These are phyloP conservation scores for Tiphia femorata DNA, from an alignment of 2,888 invertebrate genomes.

Conservation along the genomic window DNA sequence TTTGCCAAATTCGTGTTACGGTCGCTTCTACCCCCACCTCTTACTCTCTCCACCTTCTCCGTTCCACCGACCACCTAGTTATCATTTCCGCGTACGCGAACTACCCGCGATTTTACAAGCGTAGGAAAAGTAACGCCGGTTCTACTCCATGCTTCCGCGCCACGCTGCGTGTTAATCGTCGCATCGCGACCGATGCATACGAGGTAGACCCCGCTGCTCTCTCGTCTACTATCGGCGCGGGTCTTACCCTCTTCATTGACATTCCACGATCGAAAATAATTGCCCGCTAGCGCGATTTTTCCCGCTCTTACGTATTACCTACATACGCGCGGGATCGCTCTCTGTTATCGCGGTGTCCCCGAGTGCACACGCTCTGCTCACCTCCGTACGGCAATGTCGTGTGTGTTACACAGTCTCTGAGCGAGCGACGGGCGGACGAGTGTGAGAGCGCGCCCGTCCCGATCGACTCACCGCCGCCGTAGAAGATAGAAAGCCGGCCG, in stretches of 20 bases:
- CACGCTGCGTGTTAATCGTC: conserved; percentile 22
- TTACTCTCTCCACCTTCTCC: neutral
- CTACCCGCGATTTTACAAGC: neutral
- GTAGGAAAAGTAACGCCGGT: conserved; percentile 24
- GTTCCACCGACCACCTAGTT: neutral
- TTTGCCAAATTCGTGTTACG: neutral
- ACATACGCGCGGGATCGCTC: no score
- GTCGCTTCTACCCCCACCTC: neutral
- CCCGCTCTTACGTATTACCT: conserved; percentile 11
- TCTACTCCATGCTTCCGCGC: conserved; percentile 38
- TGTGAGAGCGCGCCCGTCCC: conserved; percentile 62
- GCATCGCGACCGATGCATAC: no score
- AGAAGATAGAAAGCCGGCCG: conserved; percentile 47
- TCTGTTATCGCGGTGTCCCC: neutral
- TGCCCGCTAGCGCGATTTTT: neutral
- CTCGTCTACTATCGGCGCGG: no score
- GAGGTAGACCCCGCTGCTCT: no score
- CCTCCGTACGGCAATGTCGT: neutral
- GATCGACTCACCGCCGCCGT: conserved; percentile 68
- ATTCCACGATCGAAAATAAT: no score
- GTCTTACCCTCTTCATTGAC: no score
- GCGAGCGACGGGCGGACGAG: conserved; percentile 30
- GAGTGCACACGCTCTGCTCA: neutral
- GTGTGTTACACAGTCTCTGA: conserved; percentile 11
- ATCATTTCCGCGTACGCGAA: neutral